phyloP scores from a whole-genome alignment of 2,888 invertebrate species.

The Dioctria rufipes region DNA sequence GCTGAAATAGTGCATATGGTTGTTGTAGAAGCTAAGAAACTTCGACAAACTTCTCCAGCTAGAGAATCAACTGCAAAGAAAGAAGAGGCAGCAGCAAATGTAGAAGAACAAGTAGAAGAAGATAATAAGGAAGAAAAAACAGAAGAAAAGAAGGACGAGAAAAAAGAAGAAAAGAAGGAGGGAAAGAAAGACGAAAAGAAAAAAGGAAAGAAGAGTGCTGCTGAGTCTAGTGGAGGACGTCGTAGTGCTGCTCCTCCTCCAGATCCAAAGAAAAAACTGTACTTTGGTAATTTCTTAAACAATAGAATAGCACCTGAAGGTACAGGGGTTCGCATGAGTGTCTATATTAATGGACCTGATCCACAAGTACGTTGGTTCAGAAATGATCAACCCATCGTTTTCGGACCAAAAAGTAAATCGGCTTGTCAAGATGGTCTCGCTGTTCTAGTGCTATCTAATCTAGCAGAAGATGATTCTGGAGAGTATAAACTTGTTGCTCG shows the following conservation, averaged over 20 bases:
- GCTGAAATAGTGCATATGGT: slow-evolving; percentile 83
- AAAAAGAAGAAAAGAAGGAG: slow-evolving; percentile 65
- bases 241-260: slow-evolving; percentile 70
- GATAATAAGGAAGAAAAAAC: slow-evolving; percentile 59
- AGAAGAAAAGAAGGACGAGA: slow-evolving; percentile 62
- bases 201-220: slow-evolving; percentile 49
- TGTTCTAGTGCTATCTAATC: slow-evolving; percentile 81
- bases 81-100: slow-evolving; percentile 24
- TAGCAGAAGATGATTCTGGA: slow-evolving; percentile 80
- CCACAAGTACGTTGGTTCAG: slow-evolving; percentile 83
- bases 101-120: slow-evolving; percentile 60
- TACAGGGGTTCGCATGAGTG: slow-evolving; percentile 83
- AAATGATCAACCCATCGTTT: slow-evolving; percentile 77
- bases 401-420: slow-evolving; percentile 76
- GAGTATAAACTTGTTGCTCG: slow-evolving; percentile 84
- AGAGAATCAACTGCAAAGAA: slow-evolving; percentile 62
- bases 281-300: slow-evolving; percentile 82
- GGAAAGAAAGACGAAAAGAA: slow-evolving; percentile 52
- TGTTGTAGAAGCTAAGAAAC: slow-evolving; percentile 76
- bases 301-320: slow-evolving; percentile 84
- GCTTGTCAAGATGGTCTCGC: slow-evolving; percentile 80
- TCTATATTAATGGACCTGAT: slow-evolving; percentile 83
- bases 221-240: slow-evolving; percentile 63
- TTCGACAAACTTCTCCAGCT: slow-evolving; percentile 65
- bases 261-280: slow-evolving; percentile 71